Base-by-base conservation (phyloP, 2,888 invertebrate genomes). In the Mythimna loreyi region DNA sequence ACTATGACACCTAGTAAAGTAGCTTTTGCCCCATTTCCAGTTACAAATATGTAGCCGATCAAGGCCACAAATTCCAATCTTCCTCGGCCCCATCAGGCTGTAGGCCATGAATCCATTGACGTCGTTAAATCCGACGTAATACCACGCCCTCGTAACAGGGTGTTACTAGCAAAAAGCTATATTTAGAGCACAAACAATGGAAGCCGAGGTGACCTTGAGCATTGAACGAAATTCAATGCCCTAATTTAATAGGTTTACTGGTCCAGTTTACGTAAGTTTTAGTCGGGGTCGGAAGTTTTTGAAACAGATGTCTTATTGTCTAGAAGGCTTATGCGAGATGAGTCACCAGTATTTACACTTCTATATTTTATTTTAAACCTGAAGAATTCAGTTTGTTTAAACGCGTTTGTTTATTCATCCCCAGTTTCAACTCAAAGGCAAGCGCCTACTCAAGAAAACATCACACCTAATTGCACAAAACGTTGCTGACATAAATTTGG, bases 141-240 rank as follows among this genome's bases (percentile, higher is more conserved):
- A 40, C 81, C 78, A 57, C 78, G 78, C 78, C 78, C 55, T 66
- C 66, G 9, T 77, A 65, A 72, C 65, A 62, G 72, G 60, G 72
- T 78, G 81, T 77, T 65, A 75, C 62, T 68, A 55, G 75, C 64
- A 13, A 67, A 66, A 64, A 30, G 45, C 67, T 78, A 81, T 67
- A 81, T 77, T 72, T 78, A 72, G 78, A 77, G 23, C 28, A 53
- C 78, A 78, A 81, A 78, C 81, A 78, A 62, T 63, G 30, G 62
- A 60, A 72, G 56, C 50, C 67, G 77, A 61, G 28, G 33, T 45
- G 59, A 55, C 78, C 81, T 76, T 78, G 72, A 25, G 21, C 9
- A 36, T 33, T 57, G 40, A 75, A 23, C 65, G 76, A 68, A 77
- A 75, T 57, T 52, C 50, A 62, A 70, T 61, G 59, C 11, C 52